Evolutionary conservation across 2,113 vertebrate genomes (phyloP), one percentile per base, ranked within the genome.

Genomic region (Zosterops borbonicus): DNA sequence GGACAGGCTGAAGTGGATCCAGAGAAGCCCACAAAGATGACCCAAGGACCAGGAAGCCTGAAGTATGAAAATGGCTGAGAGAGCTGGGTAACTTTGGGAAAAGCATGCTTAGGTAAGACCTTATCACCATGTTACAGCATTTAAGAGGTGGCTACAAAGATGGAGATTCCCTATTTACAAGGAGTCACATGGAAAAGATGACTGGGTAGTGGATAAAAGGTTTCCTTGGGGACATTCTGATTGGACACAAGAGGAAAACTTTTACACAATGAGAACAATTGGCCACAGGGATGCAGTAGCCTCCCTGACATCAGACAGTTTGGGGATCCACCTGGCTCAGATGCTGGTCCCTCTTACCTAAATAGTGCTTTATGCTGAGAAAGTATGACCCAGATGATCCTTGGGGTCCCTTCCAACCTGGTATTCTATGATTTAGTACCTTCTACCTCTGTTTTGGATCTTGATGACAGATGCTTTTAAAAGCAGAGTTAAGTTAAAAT

Each of bases 291-390:
- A 35, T 9, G 5, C 27, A 29, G 16, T 47, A 41, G 6, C 8
- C 55, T 62, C 41, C 11, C 29, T 0, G 0, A 29, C 5, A 15
- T 8, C 21, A 33, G 27, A n/a, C 12, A 60, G 9, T 67, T 46
- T 39, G 28, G 69, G 41, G 9, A 46, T 31, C 28, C 11, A 62
- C 3, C n/a, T 47, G 21, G n/a, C 76, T 20, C 42, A n/a, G 29
- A 47, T 39, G n/a, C 29, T 60, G n/a, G 7, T 46, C 3, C 16
- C 9, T 41, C 69, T 60, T 82, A 11, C 13, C 24, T 68, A 53
- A 52, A 41, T 22, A 39, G n/a, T 41, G 11, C 20, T 60, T 75
- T 35, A 15, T 68, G 23, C 6, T 39, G 25, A 47, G 17, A 35
- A 83, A 41, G 3, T 47, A 55, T 76, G 24, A 25, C 9, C 25